Evolutionary conservation across 2,797 vertebrate species (phyloP), one percentile per base, ranked within the genome.

Genomic region (Rhincodon typus): DNA sequence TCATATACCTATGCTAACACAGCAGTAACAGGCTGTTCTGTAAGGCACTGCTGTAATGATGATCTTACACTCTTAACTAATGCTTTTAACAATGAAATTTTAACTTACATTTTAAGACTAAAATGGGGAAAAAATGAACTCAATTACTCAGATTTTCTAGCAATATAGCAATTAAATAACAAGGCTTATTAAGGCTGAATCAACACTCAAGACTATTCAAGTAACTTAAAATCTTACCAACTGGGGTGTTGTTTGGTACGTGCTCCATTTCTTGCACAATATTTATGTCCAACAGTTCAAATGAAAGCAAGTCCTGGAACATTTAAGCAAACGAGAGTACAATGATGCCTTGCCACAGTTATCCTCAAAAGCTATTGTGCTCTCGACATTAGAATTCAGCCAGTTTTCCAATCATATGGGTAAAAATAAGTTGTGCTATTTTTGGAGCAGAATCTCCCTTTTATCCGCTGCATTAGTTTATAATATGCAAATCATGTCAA

Each of bases 211-310:
- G 88, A 34, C 66, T 7, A 21, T 93, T 12, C n/a, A 69, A 84
- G 84, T 91, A 66, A 66, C 4, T 10, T 42, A 38, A 93, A 38
- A 69, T 93, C 98, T 98, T 98, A 99, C 99, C 99, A 95, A 98
- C 98, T 90, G 99, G 99, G 95, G 98, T 99, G 96, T 99, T 99
- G 96, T 98, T 98, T 66, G 99, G 99, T 90, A 99, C 99, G 96
- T 98, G 98, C 97, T 99, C 99, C 97, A 99, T 96, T 96, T 99
- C 99, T 96, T 99, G 99, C 87, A 99, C 99, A 96, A 99, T 99
- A 96, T 99, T 99, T 96, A 99, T 99, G 96, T 99, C 99, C 97
- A 99, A 96, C 96, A 99, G 97, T 97, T 99, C 99, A 97, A 99
- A 99, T 42, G 99, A 99, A 95, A 99, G 97, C 77, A 99, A 98